Evolutionary conservation across 1,140 invertebrate species (phyloP), one percentile per base, ranked within the genome.

Genomic region (Sycophila sp.): DNA sequence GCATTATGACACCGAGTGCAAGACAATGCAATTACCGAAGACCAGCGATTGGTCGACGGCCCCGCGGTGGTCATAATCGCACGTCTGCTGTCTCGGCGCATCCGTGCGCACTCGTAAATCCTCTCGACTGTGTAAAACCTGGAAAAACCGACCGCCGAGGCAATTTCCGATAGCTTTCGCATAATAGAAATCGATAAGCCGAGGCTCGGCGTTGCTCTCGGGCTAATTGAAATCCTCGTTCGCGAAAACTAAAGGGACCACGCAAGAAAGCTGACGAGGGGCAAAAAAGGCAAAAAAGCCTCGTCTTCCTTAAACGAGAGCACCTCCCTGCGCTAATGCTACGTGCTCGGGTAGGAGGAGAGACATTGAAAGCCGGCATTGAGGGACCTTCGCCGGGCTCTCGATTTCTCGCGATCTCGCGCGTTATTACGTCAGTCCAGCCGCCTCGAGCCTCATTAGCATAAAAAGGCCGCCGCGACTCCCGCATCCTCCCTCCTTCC

Each of bases 341-440:
- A 19, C 26, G 13, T 15, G 8, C 40, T 55, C 6, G 38, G 24
- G 58, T 10, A 17, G 42, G 59, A 34, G 59, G 28, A 28, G 42
- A 62, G 59, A 17, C 59, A 62, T 62, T 62, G 59, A 62, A 62
- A 62, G 42, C 26, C 59, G 59, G 59, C 59, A 62, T 62, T 62
- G 59, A 62, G 49, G 59, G 59, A 62, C 59, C 59, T 62, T 62
- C 59, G 59, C 28, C 22, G 40, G n/a, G 13, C 42, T 62, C 59
- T 62, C 59, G 59, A 62, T 62, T 62, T 62, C 59, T 62, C 59
- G 36, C 56, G 53, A n/a, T 17, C 53, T 53, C 24, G 49, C 22
- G 22, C 36, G 34, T n/a, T 15, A 19, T 38, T 59, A 40, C 34
- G 56, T 59, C 56, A 38, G 56, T 10, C 2, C 15, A 4, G n/a